Percentiles rank a stretch among this genome's conserved stretches.
phyloP scores from a whole-genome alignment of 2,888 invertebrate genomes.

The Leptopterna dolabrata region DNA sequence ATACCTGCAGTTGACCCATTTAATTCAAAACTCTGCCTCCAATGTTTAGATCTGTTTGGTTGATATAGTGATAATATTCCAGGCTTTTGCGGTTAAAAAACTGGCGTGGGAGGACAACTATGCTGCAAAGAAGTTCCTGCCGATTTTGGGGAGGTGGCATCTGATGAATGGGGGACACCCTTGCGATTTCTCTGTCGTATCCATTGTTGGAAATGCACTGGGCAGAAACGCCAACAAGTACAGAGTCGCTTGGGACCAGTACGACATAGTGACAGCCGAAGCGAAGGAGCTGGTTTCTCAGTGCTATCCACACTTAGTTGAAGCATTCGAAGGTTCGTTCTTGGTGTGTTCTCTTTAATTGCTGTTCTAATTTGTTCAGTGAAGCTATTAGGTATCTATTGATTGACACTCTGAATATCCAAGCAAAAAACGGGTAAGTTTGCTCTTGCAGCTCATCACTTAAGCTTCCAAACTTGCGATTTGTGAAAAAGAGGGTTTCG shows the following conservation, averaged over 20 bases:
- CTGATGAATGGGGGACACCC: slow-evolving; percentile 68
- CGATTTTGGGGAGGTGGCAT: slow-evolving; percentile 82
- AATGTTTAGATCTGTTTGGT: neutral
- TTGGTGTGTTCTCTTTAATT: neutral
- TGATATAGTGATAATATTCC: slow-evolving; percentile 60
- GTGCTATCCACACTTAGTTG: slow-evolving; percentile 55
- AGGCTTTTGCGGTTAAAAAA: slow-evolving; percentile 76
- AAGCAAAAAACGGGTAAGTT: no score
- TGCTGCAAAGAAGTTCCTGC: slow-evolving; percentile 81
- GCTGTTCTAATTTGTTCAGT: no score
- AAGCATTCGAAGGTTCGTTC: slow-evolving; percentile 54
- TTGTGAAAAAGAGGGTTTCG: no score
- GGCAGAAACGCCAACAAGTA: slow-evolving; percentile 50
- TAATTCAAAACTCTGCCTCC: no score
- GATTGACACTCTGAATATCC: no score
- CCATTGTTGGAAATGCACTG: slow-evolving; percentile 46
- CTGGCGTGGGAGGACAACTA: slow-evolving; percentile 82
- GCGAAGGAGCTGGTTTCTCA: slow-evolving; percentile 42
- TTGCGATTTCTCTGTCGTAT: slow-evolving; percentile 39
- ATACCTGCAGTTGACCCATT: neutral
- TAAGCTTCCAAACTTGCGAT: no score
- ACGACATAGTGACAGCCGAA: slow-evolving; percentile 55
- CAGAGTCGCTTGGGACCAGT: slow-evolving; percentile 55
- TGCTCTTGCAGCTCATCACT: no score
- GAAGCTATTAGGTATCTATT: no score